These are phyloP conservation scores for Rhombomys opimus DNA, from an alignment of 2,113 vertebrate genomes.

Conservation along the genomic window DNA sequence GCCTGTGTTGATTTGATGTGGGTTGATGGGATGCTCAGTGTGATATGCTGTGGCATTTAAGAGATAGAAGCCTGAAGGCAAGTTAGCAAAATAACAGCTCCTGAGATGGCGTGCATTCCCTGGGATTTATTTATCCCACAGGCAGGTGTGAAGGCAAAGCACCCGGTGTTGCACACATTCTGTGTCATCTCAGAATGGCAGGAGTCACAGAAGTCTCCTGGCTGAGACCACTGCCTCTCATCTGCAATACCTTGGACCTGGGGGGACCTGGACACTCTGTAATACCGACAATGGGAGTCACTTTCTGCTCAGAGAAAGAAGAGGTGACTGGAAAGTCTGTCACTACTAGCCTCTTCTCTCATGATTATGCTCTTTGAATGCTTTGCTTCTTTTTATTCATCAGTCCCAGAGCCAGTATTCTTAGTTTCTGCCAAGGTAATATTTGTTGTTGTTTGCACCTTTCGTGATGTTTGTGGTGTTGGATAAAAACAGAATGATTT, in stretches of 20 bases:
- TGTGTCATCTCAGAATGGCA: background rate
- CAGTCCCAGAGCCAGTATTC: background rate
- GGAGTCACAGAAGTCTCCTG: background rate
- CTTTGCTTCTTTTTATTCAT: background rate
- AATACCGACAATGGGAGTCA: background rate
- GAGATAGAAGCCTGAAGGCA: background rate
- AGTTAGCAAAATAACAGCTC: conserved; percentile 19
- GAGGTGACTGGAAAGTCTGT: background rate
- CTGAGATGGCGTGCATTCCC: background rate
- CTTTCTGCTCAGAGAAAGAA: background rate
- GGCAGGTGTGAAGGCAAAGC: background rate
- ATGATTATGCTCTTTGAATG: background rate
- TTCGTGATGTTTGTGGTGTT: background rate
- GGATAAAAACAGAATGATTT: background rate
- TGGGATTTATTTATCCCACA: background rate
- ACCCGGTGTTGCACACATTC: background rate
- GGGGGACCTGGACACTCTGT: too few relatives aligned
- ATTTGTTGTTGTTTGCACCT: background rate
- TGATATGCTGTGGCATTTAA: background rate
- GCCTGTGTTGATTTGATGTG: background rate
- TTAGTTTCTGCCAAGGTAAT: background rate
- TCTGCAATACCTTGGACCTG: background rate
- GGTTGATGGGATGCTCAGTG: background rate
- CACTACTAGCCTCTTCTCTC: background rate
- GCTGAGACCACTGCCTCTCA: background rate